Conservation (phyloP, 23 tunicate species). For the Halocynthia aurantium region DNA sequence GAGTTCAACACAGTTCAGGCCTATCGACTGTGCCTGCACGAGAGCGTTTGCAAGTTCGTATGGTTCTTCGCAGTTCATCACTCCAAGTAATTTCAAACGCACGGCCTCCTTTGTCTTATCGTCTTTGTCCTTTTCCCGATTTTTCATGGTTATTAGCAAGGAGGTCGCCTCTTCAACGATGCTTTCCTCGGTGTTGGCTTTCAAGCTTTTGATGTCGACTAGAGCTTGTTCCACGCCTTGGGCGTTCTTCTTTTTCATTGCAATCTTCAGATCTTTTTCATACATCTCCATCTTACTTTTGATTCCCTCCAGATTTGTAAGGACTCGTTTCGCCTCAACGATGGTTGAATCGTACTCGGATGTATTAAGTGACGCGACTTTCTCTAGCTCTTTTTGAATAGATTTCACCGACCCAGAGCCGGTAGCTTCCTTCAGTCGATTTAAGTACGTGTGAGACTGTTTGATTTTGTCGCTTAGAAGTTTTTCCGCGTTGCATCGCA, state of each 20-base stretch:
- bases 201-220: constrained; percentile 9
- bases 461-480: background rate
- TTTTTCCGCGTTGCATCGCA: background rate
- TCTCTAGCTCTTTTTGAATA: background rate
- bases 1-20: constrained; percentile 13
- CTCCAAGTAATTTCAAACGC: background rate
- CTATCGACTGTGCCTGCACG: constrained; percentile 8
- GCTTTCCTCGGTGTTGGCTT: background rate
- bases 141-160: background rate
- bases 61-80: background rate
- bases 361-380: background rate
- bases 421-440: background rate
- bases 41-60: constrained; percentile 18
- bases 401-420: background rate
- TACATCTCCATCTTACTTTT: background rate
- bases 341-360: background rate
- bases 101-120: background rate
- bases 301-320: background rate
- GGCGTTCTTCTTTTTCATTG: constrained; percentile 16
- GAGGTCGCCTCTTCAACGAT: constrained; percentile 15
- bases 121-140: background rate
- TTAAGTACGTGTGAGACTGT: background rate
- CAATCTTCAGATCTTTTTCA: background rate
- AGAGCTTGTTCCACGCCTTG: background rate
- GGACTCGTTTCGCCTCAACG: background rate